Evolutionary conservation across 2,888 invertebrate genomes (phyloP), one percentile per base, ranked within the genome.

Genomic region (Polietes domitor): DNA sequence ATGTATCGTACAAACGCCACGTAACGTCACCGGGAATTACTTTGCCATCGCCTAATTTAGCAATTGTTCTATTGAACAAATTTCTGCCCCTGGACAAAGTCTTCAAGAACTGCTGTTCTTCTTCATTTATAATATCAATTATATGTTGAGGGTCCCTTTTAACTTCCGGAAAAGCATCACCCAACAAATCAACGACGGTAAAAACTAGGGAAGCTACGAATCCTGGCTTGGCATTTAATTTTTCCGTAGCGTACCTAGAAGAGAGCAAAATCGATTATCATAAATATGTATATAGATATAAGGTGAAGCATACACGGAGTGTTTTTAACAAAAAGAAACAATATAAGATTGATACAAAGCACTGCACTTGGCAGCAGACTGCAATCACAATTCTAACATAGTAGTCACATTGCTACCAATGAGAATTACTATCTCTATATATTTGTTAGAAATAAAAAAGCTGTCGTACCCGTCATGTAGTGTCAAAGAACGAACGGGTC

Each of bases 1-100:
- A 99, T 0, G 99, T 99, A 90, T 99, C 99, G 92, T 99, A 99
- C 77, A 99, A 93, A 80, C 98, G 94, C 99, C 99, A 99, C 0
- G 99, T 99, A 70, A 99, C 95, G 92, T 99, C 98, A 76, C 99
- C 98, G 47, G 99, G 98, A 85, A 99, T 93, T 65, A 94, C 93
- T 89, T 95, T 96, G 1, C 94, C 93, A 80, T 93, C 93, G 71
- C 94, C 95, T 43, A 99, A 93, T 91, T 98, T 98, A 76, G 94
- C 94, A 85, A 99, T 96, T 1, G 98, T 98, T 89, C 98, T 95
- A 91, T 98, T 97, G 10, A 99, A 93, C 58, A 99, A 93, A 91
- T 96, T 96, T 86, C 97, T 95, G 0, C 99, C 99, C 85, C 99
- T 94, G 0, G 94, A 94, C 41, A 99, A 93, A 0, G 99, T 99